Evolutionary conservation across 2,113 vertebrate species (phyloP), one percentile per base, ranked within the genome.

Genomic region (cattle (Bos taurus)): DNA sequence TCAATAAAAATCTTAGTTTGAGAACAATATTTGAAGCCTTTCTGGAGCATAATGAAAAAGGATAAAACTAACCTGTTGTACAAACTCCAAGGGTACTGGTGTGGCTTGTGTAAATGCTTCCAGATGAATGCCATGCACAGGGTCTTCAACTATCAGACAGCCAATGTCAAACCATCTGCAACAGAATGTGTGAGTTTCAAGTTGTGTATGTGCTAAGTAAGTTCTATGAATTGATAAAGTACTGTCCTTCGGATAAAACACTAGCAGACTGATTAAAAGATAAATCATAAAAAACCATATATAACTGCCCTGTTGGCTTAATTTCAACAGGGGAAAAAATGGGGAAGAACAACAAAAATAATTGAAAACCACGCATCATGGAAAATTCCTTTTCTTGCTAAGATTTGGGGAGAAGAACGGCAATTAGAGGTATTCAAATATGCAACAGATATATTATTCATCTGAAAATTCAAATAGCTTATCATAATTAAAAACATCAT

Each of bases 101-200:
- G 99, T 99, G 3, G 99, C 99, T 96, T 99, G 99, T 10, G 99
- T 99, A 98, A 99, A 99, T 16, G 99, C 98, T 98, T 99, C 99
- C 2, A 99, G 98, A 90, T 95, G 99, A 97, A 99, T 99, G 48
- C 99, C 99, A 82, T 99, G 99, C 64, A 98, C 85, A 3, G 99
- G 99, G 96, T 99, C 99, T 77, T 99, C 99, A 67, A 99, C 98
- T 92, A 99, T 99, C 95, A 99, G 67, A 98, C 99, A 99, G 71
- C 99, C 99, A 21, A 99, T 99, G 97, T 99, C 99, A 99, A 99
- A 99, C 99, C 99, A 99, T 95, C 99, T 99, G 98, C 2, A 97
- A 81, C 2, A 90, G 57, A 17, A 5, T 2, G 33, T 6, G 46
- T 13, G 13, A 30, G 23, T 88, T 52, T 95, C 78, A 64, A 71